Base-by-base conservation (phyloP, 2,888 invertebrate genomes). In the Phoronis australis region DNA sequence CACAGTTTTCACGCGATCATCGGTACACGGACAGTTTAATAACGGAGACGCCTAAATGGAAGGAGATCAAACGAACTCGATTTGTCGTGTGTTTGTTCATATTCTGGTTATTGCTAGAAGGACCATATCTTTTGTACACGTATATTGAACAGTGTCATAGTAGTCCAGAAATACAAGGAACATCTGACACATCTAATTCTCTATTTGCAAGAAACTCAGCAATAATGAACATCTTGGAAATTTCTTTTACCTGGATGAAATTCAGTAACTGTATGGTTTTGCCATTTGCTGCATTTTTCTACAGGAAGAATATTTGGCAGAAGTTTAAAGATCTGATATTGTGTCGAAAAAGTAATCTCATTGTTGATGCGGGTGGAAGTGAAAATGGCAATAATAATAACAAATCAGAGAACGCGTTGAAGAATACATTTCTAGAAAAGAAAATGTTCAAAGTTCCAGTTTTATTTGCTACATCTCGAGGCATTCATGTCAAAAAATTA, bases 401-500 rank as follows among this genome's bases (percentile, higher is more conserved):
- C 31, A 47, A 45, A 18, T 55, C 51, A 45, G 43, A 48, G 37
- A 54, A 47, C 40, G 51, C 47, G 24, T 52, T 54, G 49, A 54
- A 47, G 45, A 57, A 35, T 44, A 42, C 46, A 37, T 37, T 37
- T 4, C 57, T 51, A 49, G 54, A 55, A 23, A 52, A 57, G 37
- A 54, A 55, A 41, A 31, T 9, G 9, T 66, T 66, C 46, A 64
- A 64, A 46, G 65, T 70, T 21, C 72, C 72, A 3, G 70, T 71
- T 3, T 53, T 73, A 18, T 73, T 70, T 56, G 72, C 71, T 6
- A 73, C 69, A 1, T 62, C 68, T 20, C 56, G 68, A 26, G 72
- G 72, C 20, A 64, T 73, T 3, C 68, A 65, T 45, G 61, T 66
- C 24, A 60, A 66, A 45, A 67, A 60, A 12, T 50, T 45, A 43